phyloP scores from a whole-genome alignment of 2,888 invertebrate genomes.

The Euproctis similis region DNA sequence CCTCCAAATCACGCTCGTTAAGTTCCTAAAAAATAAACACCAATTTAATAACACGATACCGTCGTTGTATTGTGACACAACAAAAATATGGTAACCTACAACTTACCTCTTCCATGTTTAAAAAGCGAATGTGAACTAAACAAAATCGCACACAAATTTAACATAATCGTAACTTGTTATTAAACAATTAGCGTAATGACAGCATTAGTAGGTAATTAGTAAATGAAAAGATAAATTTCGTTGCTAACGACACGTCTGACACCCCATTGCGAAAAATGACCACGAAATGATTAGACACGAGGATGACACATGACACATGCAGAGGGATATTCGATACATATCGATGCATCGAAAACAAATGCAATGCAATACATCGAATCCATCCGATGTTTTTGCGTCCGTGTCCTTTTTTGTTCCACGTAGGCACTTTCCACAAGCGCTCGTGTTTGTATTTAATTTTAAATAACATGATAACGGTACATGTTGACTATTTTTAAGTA shows the following conservation, averaged over 20 bases:
- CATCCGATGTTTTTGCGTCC: too few species aligned
- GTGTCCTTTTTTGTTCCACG: too few species aligned
- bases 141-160: constrained; percentile 53
- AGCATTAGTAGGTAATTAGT: constrained; percentile 61
- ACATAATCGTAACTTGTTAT: constrained; percentile 64
- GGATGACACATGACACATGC: too few species aligned
- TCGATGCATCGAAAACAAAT: too few species aligned
- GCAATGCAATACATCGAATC: too few species aligned
- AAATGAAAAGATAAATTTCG: constrained; percentile 54
- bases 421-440: too few species aligned
- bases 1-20: constrained; percentile 68
- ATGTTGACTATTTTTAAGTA: too few species aligned
- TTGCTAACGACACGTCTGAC: constrained; percentile 63
- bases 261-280: constrained; percentile 54
- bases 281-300: constrained; percentile 4
- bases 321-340: too few species aligned
- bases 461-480: too few species aligned
- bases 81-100: constrained; percentile 49
- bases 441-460: too few species aligned
- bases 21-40: constrained; percentile 56
- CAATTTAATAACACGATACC: constrained; percentile 38
- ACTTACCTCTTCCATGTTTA: constrained; percentile 70
- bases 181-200: constrained; percentile 49
- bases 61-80: constrained; percentile 45
- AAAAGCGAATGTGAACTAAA: constrained; percentile 54